Conservation (phyloP, 2,797 vertebrate species). For the Fundulus diaphanus region DNA sequence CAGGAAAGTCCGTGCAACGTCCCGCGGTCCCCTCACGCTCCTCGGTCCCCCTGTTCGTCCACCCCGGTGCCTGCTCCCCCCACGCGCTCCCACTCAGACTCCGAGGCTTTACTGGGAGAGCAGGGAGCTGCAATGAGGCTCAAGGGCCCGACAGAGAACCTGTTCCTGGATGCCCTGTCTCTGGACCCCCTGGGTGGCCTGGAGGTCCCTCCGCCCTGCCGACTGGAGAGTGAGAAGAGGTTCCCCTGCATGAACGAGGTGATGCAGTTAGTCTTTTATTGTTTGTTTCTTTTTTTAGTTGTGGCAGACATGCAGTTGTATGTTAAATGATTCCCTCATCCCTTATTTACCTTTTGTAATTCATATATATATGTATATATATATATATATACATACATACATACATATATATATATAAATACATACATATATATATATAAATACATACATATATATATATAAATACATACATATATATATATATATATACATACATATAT, state of each 20-base stretch:
- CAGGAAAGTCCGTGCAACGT: constrained; percentile 77
- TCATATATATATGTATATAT: neutral
- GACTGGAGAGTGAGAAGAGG: constrained; percentile 86
- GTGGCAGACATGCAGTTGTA: neutral
- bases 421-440: too few species aligned
- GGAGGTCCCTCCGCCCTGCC: constrained; percentile 79
- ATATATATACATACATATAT: too few species aligned
- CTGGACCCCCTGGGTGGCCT: constrained; percentile 84
- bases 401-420: too few species aligned
- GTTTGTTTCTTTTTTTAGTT: neutral
- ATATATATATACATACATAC: too few species aligned
- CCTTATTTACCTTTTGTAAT: neutral
- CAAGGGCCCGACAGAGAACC: constrained; percentile 87
- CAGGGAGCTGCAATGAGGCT: constrained; percentile 78
- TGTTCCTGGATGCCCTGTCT: constrained; percentile 91
- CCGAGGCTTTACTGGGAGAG: constrained; percentile 85
- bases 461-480: too few species aligned
- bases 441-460: too few species aligned
- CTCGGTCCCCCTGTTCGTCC: constrained; percentile 49
- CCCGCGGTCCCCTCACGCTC: constrained; percentile 60
- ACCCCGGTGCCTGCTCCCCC: constrained; percentile 38
- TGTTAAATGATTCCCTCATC: neutral
- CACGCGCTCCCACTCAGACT: constrained; percentile 85
- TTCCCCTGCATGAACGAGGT: constrained; percentile 88
- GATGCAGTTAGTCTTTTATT: constrained; percentile 8